Percentiles rank a stretch among this genome's conserved stretches.
These are phyloP conservation scores for Triplophysa dalaica DNA, from an alignment of 2,113 vertebrate species.

Conservation along the genomic window DNA sequence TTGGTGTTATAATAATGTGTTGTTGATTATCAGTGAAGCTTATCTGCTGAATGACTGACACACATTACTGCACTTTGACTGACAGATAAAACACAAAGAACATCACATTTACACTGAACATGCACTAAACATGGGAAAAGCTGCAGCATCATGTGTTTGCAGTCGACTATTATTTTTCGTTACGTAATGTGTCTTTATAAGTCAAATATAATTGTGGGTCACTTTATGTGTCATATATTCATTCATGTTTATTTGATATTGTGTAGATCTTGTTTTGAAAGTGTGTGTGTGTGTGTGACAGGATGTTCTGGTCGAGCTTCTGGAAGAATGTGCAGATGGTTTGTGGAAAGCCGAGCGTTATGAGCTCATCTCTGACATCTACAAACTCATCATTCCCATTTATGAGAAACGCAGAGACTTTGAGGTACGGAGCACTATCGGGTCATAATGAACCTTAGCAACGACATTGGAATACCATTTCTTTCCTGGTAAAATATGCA, in stretches of 20 bases:
- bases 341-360: conserved; percentile 99
- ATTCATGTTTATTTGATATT: too few relatives aligned
- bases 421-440: conserved; percentile 77
- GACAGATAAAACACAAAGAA: conserved; percentile 28
- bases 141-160: too few relatives aligned
- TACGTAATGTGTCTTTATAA: too few relatives aligned
- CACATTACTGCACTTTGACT: conserved; percentile 28
- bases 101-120: neutral
- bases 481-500: too few relatives aligned
- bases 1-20: conserved; percentile 20
- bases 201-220: too few relatives aligned
- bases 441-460: neutral
- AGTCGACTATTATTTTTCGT: too few relatives aligned
- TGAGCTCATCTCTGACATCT: conserved; percentile 95
- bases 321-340: conserved; percentile 94
- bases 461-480: too few relatives aligned
- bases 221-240: too few relatives aligned
- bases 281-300: conserved; percentile 55
- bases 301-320: conserved; percentile 94
- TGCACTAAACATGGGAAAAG: neutral
- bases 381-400: conserved; percentile 96
- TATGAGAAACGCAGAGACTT: conserved; percentile 98
- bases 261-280: too few relatives aligned
- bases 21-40: conserved; percentile 18
- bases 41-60: conserved; percentile 20